A percentile compares a stretch with the other conserved stretches of the same genome.
Conservation (phyloP, 1,140 invertebrate species). For the Diorhabda sublineata region DNA sequence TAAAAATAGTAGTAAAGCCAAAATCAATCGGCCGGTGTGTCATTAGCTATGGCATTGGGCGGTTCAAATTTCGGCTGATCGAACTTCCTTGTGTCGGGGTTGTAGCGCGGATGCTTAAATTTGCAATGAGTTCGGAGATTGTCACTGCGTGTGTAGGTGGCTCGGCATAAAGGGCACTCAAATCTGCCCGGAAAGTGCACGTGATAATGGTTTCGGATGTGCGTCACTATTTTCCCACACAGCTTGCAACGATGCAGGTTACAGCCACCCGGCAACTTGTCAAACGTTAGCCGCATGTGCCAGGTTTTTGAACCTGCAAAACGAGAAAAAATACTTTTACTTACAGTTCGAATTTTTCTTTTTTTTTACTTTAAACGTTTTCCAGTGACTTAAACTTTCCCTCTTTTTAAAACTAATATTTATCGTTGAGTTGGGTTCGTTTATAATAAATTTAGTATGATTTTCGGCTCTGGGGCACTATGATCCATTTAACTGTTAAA, state of each 20-base stretch:
- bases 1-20: slow-evolving; percentile 43
- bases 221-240: slow-evolving; percentile 86
- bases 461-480: no score
- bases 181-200: slow-evolving; percentile 84
- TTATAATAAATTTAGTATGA: background rate
- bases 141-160: slow-evolving; percentile 82
- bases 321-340: slow-evolving; percentile 56
- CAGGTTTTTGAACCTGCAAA: slow-evolving; percentile 86
- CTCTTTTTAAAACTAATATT: background rate
- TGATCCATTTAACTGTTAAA: no score
- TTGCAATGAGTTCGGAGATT: slow-evolving; percentile 84
- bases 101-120: slow-evolving; percentile 78
- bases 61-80: slow-evolving; percentile 55
- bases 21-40: slow-evolving; percentile 48
- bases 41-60: slow-evolving; percentile 46
- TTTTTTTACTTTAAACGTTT: slow-evolving; percentile 4
- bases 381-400: slow-evolving; percentile 5
- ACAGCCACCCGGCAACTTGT: slow-evolving; percentile 79
- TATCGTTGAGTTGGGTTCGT: no score
- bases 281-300: slow-evolving; percentile 87
- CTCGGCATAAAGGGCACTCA: slow-evolving; percentile 80
- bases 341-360: slow-evolving; percentile 5
- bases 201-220: slow-evolving; percentile 87
- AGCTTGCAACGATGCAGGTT: slow-evolving; percentile 87
- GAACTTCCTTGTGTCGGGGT: slow-evolving; percentile 77